Conservation (phyloP, 2,113 vertebrate genomes). For the Proterorhinus semilunaris region DNA sequence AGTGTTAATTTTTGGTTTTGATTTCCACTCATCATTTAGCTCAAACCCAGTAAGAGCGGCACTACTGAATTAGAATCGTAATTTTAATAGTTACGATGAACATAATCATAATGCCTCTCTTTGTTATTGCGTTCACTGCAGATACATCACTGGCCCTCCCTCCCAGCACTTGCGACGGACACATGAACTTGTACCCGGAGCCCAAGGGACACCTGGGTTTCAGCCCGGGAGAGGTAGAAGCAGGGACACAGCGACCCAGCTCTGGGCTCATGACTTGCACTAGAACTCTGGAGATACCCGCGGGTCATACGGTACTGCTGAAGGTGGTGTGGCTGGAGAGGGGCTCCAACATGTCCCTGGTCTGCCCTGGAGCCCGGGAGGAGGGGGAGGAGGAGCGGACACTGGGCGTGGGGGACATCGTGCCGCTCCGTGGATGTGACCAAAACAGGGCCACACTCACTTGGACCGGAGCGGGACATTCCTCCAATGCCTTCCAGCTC, state of each 20-base stretch:
- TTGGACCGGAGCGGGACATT: conserved; percentile 37
- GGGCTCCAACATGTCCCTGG: conserved; percentile 27
- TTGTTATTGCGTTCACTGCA: conserved; percentile 8
- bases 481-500: conserved; percentile 32
- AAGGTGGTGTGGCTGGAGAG: conserved; percentile 19
- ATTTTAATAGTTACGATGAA: too few relatives aligned
- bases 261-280: conserved; percentile 38
- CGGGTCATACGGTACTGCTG: conserved; percentile 39
- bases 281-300: conserved; percentile 51
- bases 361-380: conserved; percentile 25
- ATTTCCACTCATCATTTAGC: too few relatives aligned
- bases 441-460: conserved; percentile 41
- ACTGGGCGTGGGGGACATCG: conserved; percentile 3
- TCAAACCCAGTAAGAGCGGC: too few relatives aligned
- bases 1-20: too few relatives aligned
- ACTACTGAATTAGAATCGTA: too few relatives aligned
- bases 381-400: neutral
- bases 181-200: conserved; percentile 43
- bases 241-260: neutral
- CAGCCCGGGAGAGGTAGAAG: conserved; percentile 22
- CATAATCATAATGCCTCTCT: neutral
- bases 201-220: conserved; percentile 41
- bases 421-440: conserved; percentile 45
- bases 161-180: conserved; percentile 30
- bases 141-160: conserved; percentile 37